A percentile compares a stretch with the other conserved stretches of the same genome.
Evolutionary conservation across 2,113 vertebrate genomes (phyloP).

Genomic region (Thermophis baileyi): DNA sequence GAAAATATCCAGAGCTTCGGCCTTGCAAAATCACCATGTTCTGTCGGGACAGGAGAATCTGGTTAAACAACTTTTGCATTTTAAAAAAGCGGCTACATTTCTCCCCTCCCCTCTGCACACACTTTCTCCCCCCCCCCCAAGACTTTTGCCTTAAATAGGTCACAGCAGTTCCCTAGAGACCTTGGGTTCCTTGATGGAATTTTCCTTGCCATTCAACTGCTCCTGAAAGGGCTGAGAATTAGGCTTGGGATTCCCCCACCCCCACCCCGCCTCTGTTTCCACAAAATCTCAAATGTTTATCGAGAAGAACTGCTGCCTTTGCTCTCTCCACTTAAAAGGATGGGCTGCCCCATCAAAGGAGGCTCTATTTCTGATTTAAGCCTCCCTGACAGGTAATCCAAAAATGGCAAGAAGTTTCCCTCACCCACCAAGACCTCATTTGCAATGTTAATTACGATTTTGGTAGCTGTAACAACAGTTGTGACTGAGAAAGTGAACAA

Average conservation of each 20-base stretch:
- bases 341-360: conserved; percentile 33
- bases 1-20: conserved; percentile 32
- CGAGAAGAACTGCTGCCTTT: conserved; percentile 52
- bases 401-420: conserved; percentile 37
- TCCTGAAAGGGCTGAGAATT: conserved; percentile 64
- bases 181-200: conserved; percentile 68
- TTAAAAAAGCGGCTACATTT: not conserved
- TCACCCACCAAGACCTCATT: conserved; percentile 25
- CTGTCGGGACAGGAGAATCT: conserved; percentile 12
- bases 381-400: conserved; percentile 20
- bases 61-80: conserved; percentile 31
- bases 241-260: conserved; percentile 57
- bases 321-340: conserved; percentile 53
- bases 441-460: conserved; percentile 42
- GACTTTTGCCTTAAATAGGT: conserved; percentile 61
- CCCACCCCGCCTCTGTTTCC: conserved; percentile 34
- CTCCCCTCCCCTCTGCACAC: not conserved
- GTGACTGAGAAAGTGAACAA: conserved; percentile 7
- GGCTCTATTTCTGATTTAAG: conserved; percentile 25
- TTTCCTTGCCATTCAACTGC: conserved; percentile 69
- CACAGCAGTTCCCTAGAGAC: conserved; percentile 69
- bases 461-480: conserved; percentile 57
- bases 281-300: conserved; percentile 60
- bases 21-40: conserved; percentile 14
- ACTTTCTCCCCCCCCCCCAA: not conserved